Evolutionary conservation across 2,888 invertebrate genomes (phyloP), one percentile per base, ranked within the genome.

Genomic region (Nesidiocoris tenuis): DNA sequence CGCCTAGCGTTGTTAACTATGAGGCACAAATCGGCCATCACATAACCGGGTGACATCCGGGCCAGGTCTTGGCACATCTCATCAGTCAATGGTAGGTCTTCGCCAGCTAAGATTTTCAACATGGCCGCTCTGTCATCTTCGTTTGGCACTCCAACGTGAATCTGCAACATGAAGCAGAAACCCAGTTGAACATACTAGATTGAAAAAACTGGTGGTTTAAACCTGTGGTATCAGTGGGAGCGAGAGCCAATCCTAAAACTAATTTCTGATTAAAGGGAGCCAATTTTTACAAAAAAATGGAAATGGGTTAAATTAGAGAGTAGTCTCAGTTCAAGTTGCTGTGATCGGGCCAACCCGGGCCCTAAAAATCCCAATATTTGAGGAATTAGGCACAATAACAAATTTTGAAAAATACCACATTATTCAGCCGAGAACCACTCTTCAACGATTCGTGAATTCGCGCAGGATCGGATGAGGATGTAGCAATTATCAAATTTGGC

Each of bases 31-130:
- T 89, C 89, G 1, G 87, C 86, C 2, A 86, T 84, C 5, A 87
- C 86, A 82, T 85, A 89, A 18, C 89, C 89, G 39, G 87, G 87
- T 0, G 88, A 88, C 76, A 85, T 82, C 54, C 82, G 82, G 0
- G 87, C 86, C 2, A 87, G 71, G 1, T 78, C 75, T 61, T 18
- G 67, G 67, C 17, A 80, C 77, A 63, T 70, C 25, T 78, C 77
- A 78, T 39, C 39, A 61, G 19, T 16, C 17, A 77, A 74, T 76
- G 78, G 61, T 75, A 79, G 16, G 55, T 77, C 77, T 9, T 80
- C 57, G n/a, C 79, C 76, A 18, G 82, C 81, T 7, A 85, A 80
- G 0, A 82, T 80, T 0, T 80, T 74, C 5, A 87, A 82, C 19
- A 88, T 85, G 12, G 82, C 80, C 2, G 78, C 75, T 63, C 88